phyloP scores from a whole-genome alignment of 2,797 vertebrate genomes.

The Onychomys arenicola region DNA sequence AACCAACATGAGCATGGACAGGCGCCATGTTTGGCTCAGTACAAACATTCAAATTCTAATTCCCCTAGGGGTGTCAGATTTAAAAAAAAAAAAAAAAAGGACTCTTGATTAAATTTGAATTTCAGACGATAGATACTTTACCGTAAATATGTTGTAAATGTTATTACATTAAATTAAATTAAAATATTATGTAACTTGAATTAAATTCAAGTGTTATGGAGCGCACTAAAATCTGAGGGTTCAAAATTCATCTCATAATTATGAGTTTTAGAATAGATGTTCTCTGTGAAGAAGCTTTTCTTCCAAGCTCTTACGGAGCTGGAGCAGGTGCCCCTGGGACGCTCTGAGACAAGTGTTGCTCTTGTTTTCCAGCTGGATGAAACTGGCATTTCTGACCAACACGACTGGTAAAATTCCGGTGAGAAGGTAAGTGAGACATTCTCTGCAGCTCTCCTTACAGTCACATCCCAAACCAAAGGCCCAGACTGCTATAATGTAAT shows the following conservation, averaged over 20 bases:
- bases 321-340: not conserved
- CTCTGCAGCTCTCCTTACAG: not conserved
- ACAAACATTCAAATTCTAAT: not conserved
- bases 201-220: constrained; percentile 16
- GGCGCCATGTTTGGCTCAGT: not conserved
- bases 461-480: not conserved
- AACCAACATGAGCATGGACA: not conserved
- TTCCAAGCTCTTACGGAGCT: not conserved
- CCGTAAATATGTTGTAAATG: not conserved
- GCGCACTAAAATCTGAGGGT: not conserved
- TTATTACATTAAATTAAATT: too few species aligned
- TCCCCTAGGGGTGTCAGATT: not conserved
- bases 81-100: constrained; percentile 10
- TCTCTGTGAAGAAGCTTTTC: constrained; percentile 16
- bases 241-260: not conserved
- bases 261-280: constrained; percentile 23
- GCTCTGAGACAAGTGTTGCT: constrained; percentile 43
- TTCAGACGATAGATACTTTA: constrained; percentile 37
- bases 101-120: not conserved
- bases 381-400: constrained; percentile 97
- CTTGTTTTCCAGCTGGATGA: constrained; percentile 95
- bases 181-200: not conserved
- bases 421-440: constrained; percentile 92
- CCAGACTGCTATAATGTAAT: not conserved
- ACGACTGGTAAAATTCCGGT: constrained; percentile 98